Evolutionary conservation across 2,888 invertebrate genomes (phyloP).

Genomic region (Acanthosepion esculentum): DNA sequence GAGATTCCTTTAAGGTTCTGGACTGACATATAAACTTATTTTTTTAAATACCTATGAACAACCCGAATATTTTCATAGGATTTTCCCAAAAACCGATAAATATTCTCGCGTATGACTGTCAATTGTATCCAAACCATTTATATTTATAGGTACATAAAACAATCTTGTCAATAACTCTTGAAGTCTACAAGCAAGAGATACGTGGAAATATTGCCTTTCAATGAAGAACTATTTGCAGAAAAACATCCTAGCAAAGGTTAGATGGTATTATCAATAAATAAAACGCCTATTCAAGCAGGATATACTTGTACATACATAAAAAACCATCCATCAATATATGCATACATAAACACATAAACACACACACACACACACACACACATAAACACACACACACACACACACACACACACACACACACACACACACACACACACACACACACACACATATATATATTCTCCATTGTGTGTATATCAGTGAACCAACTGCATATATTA

Average conservation of each 20-base stretch:
- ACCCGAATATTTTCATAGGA: neutral
- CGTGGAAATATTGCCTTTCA: neutral
- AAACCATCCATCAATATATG: neutral
- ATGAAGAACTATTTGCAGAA: conserved; percentile 20
- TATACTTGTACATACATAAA: neutral
- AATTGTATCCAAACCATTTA: neutral
- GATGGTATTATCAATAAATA: neutral
- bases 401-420: neutral
- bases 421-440: neutral
- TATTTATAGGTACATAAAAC: neutral
- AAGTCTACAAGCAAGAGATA: neutral
- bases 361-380: neutral
- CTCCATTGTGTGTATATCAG: neutral
- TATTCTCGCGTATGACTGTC: neutral
- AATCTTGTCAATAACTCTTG: conserved; percentile 9
- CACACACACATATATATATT: neutral
- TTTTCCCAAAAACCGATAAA: neutral
- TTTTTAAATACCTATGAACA: neutral
- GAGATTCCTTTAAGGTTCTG: neutral
- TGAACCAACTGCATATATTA: neutral
- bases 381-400: neutral
- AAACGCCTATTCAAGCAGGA: neutral
- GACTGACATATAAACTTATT: too few relatives aligned
- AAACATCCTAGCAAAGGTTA: neutral
- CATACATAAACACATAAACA: neutral